Conservation (phyloP, 2,888 invertebrate genomes). For the Apodemia zela region DNA sequence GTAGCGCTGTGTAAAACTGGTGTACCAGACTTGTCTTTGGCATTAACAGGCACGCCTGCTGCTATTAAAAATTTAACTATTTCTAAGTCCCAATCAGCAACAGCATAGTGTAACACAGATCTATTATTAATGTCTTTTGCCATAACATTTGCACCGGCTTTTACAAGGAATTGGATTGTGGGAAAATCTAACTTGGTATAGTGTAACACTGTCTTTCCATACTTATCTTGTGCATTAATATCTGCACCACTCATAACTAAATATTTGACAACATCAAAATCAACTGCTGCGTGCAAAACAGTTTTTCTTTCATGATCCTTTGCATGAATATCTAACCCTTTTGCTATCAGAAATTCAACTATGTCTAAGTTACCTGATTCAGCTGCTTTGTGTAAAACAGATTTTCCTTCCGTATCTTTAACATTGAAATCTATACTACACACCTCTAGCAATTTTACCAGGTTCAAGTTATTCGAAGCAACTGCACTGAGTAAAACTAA, state of each 20-base stretch:
- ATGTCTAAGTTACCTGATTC: background rate
- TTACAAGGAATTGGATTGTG: background rate
- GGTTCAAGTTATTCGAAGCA: background rate
- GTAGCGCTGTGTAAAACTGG: background rate
- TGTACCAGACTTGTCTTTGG: conserved; percentile 31
- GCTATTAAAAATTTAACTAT: background rate
- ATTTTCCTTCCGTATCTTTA: background rate
- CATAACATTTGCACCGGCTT: background rate
- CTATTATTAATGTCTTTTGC: background rate
- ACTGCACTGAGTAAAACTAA: background rate
- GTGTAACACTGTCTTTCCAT: background rate
- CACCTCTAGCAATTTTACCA: background rate
- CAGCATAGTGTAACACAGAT: conserved; percentile 6
- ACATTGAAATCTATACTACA: background rate
- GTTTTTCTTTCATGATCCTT: conserved; percentile 1
- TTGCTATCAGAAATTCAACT: background rate
- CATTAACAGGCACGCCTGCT: background rate
- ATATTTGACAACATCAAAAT: conserved; percentile 1
- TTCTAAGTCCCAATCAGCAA: background rate
- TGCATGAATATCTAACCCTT: conserved; percentile 1
- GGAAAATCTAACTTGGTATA: background rate
- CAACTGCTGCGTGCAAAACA: conserved; percentile 1
- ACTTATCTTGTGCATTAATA: background rate
- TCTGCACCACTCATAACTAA: background rate
- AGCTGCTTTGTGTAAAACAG: conserved; percentile 6